These are phyloP conservation scores for Megaustenia siamemsis DNA, from an alignment of 2,888 invertebrate species.

Conservation along the genomic window DNA sequence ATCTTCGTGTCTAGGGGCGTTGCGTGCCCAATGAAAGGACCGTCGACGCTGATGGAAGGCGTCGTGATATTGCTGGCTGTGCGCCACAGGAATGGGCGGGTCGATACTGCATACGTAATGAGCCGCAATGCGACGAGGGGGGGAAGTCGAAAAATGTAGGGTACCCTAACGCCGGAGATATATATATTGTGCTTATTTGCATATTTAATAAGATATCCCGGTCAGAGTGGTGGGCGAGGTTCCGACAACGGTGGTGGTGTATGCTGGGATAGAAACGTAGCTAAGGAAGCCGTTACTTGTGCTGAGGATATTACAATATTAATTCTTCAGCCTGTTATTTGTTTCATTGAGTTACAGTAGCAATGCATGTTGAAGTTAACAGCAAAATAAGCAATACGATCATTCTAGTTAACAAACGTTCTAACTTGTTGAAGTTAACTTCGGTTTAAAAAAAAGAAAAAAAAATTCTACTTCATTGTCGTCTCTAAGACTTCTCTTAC, in stretches of 20 bases:
- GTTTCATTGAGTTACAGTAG: too few relatives aligned
- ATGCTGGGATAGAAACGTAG: background rate
- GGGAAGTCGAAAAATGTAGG: background rate
- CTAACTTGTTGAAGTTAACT: too few relatives aligned
- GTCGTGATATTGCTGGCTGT: background rate
- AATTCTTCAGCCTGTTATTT: too few relatives aligned
- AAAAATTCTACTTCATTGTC: too few relatives aligned
- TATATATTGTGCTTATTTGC: background rate
- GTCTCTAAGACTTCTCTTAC: too few relatives aligned
- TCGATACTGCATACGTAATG: slow-evolving; percentile 36
- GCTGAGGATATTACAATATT: too few relatives aligned
- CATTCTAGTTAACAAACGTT: too few relatives aligned
- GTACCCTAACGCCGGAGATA: background rate
- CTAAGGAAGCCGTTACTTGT: too few relatives aligned
- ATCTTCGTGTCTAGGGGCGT: background rate
- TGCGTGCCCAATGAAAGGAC: background rate
- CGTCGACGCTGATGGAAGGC: background rate
- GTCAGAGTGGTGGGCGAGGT: background rate
- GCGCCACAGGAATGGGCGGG: background rate
- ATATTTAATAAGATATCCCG: background rate
- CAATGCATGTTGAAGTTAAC: too few relatives aligned
- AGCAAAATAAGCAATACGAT: too few relatives aligned
- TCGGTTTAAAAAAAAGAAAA: too few relatives aligned
- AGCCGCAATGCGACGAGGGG: slow-evolving; percentile 18
- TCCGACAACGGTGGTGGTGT: background rate